A percentile compares a stretch with the other conserved stretches of the same genome.
These are phyloP conservation scores for Eurypyga helias DNA, from an alignment of 2,113 vertebrate genomes.

Conservation along the genomic window DNA sequence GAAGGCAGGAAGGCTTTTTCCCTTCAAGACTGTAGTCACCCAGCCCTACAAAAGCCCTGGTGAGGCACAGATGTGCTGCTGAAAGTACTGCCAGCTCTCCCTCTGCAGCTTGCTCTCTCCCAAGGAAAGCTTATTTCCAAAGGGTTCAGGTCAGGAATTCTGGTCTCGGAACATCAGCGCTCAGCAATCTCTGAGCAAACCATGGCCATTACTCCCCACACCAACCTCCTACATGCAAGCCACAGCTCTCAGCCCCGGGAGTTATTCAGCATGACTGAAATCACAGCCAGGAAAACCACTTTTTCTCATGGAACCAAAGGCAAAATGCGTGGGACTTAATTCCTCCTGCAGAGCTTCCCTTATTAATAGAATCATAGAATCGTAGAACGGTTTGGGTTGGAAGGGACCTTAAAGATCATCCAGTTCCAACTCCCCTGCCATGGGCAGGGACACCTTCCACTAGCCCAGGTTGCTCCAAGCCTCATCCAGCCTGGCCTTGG, in stretches of 20 bases:
- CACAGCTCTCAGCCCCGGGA: not conserved
- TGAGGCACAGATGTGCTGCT: not conserved
- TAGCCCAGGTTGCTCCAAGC: too few relatives aligned
- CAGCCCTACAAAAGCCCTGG: not conserved
- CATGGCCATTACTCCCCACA: not conserved
- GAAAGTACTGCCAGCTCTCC: not conserved
- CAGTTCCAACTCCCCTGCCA: too few relatives aligned
- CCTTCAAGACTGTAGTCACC: not conserved
- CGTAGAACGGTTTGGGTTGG: too few relatives aligned
- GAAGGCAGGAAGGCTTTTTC: not conserved
- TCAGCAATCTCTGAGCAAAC: not conserved
- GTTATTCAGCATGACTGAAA: too few relatives aligned
- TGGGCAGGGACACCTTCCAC: too few relatives aligned
- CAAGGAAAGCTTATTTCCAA: not conserved
- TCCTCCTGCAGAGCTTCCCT: not conserved
- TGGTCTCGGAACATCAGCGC: not conserved
- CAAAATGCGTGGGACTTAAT: not conserved
- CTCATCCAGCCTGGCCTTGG: too few relatives aligned
- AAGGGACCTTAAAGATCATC: too few relatives aligned
- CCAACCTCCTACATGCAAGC: not conserved
- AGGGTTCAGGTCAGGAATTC: not conserved
- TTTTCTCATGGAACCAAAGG: not conserved
- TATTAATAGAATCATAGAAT: too few relatives aligned
- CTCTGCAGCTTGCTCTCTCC: not conserved
- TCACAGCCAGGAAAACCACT: not conserved